A percentile compares a stretch with the other conserved stretches of the same genome.
phyloP scores from a whole-genome alignment of 2,797 vertebrate species.

The Pantherophis vulpinus region DNA sequence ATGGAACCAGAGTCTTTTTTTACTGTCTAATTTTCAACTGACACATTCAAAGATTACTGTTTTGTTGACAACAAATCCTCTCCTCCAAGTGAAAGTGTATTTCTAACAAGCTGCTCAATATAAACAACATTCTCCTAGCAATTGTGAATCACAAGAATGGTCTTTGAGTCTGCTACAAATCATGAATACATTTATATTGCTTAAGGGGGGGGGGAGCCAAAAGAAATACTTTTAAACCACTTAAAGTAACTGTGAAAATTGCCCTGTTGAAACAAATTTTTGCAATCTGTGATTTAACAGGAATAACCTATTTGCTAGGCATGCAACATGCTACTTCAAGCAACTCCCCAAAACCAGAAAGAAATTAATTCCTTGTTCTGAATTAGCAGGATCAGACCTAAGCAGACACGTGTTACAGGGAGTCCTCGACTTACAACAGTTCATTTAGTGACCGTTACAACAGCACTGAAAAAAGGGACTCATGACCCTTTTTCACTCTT shows the following conservation, averaged over 20 bases:
- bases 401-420: too few species aligned
- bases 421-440: too few species aligned
- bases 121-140: not conserved
- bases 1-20: not conserved
- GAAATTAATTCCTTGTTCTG: not conserved
- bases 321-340: not conserved
- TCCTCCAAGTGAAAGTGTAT: not conserved
- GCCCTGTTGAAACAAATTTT: not conserved
- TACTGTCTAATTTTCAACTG: not conserved
- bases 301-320: not conserved
- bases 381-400: not conserved
- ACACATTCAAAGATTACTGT: conserved; percentile 7
- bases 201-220: not conserved
- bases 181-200: not conserved
- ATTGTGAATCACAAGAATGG: not conserved
- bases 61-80: not conserved
- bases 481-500: too few species aligned
- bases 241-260: not conserved
- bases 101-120: conserved; percentile 1
- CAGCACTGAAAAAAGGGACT: not conserved
- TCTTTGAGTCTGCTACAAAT: not conserved
- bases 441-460: not conserved
- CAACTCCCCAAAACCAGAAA: not conserved
- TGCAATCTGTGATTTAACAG: not conserved
- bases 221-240: not conserved